Percentiles rank a stretch among this genome's conserved stretches.
Evolutionary conservation across 2,797 vertebrate genomes (phyloP).

Genomic region (Macropodus opercularis): DNA sequence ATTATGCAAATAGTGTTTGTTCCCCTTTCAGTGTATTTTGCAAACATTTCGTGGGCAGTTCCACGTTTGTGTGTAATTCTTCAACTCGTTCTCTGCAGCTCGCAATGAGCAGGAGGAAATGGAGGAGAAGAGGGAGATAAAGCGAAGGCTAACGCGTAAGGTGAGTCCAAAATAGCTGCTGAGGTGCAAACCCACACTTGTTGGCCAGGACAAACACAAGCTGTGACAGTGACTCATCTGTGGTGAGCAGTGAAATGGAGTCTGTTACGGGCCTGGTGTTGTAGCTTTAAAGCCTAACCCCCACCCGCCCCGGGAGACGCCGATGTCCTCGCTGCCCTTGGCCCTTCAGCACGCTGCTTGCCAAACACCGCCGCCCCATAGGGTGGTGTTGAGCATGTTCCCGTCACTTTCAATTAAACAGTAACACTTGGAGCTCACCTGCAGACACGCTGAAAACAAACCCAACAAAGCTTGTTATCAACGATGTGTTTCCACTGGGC

Average conservation of each 20-base stretch:
- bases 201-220: conserved; percentile 46
- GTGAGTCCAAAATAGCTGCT: conserved; percentile 80
- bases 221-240: conserved; percentile 48
- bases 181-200: conserved; percentile 40
- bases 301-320: conserved; percentile 35
- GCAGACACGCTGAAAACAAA: conserved; percentile 34
- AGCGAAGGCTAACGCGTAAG: conserved; percentile 93
- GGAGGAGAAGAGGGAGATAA: conserved; percentile 98
- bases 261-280: conserved; percentile 6
- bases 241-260: conserved; percentile 27
- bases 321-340: conserved; percentile 69
- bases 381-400: conserved; percentile 65
- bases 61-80: conserved; percentile 11
- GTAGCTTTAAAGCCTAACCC: conserved; percentile 21
- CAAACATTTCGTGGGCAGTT: conserved; percentile 22
- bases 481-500: too few species aligned
- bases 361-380: conserved; percentile 56
- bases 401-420: conserved; percentile 59
- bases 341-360: conserved; percentile 46
- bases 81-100: conserved; percentile 81
- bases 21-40: conserved; percentile 25
- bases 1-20: conserved; percentile 51
- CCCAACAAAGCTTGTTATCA: too few species aligned
- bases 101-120: conserved; percentile 97
- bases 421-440: conserved; percentile 58